A percentile compares a stretch with the other conserved stretches of the same genome.
phyloP scores from a whole-genome alignment of 1,140 invertebrate genomes.

The Trichonephila inaurata region DNA sequence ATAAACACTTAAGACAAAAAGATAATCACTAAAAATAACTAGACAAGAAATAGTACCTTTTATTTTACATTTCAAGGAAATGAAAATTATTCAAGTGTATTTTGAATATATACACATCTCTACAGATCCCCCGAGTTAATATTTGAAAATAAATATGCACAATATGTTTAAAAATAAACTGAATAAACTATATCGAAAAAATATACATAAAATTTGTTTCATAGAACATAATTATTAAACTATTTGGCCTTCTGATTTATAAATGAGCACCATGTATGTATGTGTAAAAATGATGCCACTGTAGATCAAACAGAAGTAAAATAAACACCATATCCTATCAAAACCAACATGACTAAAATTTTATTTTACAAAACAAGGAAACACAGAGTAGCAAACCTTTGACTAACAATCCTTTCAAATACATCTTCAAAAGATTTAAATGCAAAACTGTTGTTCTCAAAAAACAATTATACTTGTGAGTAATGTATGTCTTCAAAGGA shows the following conservation, averaged over 20 bases:
- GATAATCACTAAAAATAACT: neutral
- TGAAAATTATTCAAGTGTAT: neutral
- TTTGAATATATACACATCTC: neutral
- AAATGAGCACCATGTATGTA: neutral
- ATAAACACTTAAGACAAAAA: neutral
- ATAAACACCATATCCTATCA: neutral
- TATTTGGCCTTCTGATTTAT: neutral
- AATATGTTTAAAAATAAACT: neutral
- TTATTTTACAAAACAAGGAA: neutral
- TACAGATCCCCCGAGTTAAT: neutral
- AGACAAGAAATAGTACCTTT: neutral
- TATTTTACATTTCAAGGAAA: neutral
- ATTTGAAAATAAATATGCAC: neutral
- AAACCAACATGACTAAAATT: neutral
- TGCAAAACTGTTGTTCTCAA: neutral
- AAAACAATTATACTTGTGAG: neutral
- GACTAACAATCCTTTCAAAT: neutral
- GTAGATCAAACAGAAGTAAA: neutral
- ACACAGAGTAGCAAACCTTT: neutral
- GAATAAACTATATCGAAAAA: no score
- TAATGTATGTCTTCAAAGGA: neutral
- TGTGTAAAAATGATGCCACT: neutral
- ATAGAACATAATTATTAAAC: no score
- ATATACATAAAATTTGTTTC: no score
- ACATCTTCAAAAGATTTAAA: neutral